These are phyloP conservation scores for Linnaemya vulpina DNA, from an alignment of 2,888 invertebrate species.

Conservation along the genomic window DNA sequence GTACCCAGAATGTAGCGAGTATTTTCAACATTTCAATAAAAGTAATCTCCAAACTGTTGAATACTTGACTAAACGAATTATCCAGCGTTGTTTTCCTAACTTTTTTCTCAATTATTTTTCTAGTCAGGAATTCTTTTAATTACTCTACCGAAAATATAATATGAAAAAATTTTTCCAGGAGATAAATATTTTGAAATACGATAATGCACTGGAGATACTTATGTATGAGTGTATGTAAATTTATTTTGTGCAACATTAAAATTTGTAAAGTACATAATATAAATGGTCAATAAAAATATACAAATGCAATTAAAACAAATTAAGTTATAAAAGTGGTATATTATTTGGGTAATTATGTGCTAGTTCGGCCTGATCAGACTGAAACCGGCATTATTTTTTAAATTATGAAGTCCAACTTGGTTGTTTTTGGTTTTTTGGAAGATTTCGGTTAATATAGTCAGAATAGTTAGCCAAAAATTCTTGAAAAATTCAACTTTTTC, in stretches of 20 bases:
- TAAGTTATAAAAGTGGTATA: background rate
- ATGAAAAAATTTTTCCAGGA: background rate
- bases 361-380: too few species aligned
- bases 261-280: conserved; percentile 65
- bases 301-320: conserved; percentile 23
- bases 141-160: conserved; percentile 9
- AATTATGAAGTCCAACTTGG: too few species aligned
- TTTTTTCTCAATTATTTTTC: background rate
- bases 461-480: too few species aligned
- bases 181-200: conserved; percentile 43
- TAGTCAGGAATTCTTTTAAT: conserved; percentile 4
- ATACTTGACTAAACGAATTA: background rate
- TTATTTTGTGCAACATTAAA: conserved; percentile 52
- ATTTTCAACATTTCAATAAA: background rate
- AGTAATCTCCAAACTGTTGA: conserved; percentile 1
- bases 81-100: background rate
- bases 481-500: too few species aligned
- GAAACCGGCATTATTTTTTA: too few species aligned
- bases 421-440: too few species aligned
- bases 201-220: background rate
- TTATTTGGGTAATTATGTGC: too few species aligned
- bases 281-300: conserved; percentile 53
- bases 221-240: conserved; percentile 38
- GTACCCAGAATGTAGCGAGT: background rate
- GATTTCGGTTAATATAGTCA: too few species aligned